phyloP scores from a whole-genome alignment of 2,113 vertebrate genomes.

The Plectropomus leopardus region DNA sequence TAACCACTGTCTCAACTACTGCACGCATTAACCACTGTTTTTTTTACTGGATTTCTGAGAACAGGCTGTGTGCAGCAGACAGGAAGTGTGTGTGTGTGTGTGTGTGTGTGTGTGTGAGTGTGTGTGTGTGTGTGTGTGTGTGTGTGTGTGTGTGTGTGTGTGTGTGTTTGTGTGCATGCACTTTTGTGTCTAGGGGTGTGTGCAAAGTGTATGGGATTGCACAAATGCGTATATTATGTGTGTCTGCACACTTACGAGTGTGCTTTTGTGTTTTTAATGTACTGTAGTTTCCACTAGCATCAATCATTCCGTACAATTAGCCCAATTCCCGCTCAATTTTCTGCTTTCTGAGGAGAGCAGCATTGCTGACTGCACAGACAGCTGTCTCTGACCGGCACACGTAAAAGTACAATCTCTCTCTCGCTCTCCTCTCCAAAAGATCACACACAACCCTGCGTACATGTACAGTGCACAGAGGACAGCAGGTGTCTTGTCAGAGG shows the following conservation, averaged over 20 bases:
- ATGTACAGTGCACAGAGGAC: slow-evolving; percentile 63
- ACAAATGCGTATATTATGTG: slow-evolving; percentile 5
- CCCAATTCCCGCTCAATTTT: slow-evolving; percentile 91
- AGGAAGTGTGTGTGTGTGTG: slow-evolving; percentile 33
- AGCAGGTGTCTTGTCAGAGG: slow-evolving; percentile 88
- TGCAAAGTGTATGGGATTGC: background rate
- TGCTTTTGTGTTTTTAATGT: slow-evolving; percentile 86
- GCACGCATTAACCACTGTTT: slow-evolving; percentile 2
- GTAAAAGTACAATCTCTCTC: slow-evolving; percentile 30
- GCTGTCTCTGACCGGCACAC: slow-evolving; percentile 89
- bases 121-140: slow-evolving; percentile 31
- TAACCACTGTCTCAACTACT: slow-evolving; percentile 14
- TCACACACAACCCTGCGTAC: slow-evolving; percentile 26
- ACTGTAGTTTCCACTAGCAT: slow-evolving; percentile 93
- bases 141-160: slow-evolving; percentile 29
- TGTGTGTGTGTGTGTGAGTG: slow-evolving; percentile 20
- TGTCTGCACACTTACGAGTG: background rate
- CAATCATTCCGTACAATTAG: slow-evolving; percentile 94
- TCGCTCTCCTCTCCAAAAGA: slow-evolving; percentile 44
- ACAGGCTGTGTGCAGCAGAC: slow-evolving; percentile 14
- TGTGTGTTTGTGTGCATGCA: slow-evolving; percentile 31
- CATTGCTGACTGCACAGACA: slow-evolving; percentile 92
- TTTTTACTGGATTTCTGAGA: slow-evolving; percentile 34
- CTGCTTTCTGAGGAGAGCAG: slow-evolving; percentile 91
- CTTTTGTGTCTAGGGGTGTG: slow-evolving; percentile 24